A percentile compares a stretch with the other conserved stretches of the same genome.
These are phyloP conservation scores for Aporophyla lueneburgensis DNA, from an alignment of 2,888 invertebrate species.

Conservation along the genomic window DNA sequence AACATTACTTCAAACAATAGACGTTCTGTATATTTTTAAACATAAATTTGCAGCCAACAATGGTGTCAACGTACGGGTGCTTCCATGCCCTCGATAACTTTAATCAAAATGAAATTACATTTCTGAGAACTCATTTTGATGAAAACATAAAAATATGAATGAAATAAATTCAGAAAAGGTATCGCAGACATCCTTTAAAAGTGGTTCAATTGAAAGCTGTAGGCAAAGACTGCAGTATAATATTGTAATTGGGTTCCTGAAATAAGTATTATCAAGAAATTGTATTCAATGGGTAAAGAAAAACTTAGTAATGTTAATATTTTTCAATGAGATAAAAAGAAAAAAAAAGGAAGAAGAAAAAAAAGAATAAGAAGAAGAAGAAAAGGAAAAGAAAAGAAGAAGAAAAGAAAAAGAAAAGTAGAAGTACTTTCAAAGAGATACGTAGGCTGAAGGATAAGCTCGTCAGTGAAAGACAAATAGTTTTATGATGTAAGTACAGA, in stretches of 20 bases:
- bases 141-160: not conserved
- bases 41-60: slow-evolving; percentile 3
- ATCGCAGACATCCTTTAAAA: slow-evolving; percentile 1
- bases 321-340: not conserved
- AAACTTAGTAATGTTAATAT: not conserved
- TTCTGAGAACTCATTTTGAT: not conserved
- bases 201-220: not conserved
- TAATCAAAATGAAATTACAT: not conserved
- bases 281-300: slow-evolving; percentile 1
- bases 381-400: too few relatives aligned
- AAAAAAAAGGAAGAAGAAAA: too few relatives aligned
- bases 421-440: slow-evolving; percentile 1
- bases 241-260: slow-evolving; percentile 4
- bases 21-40: not conserved
- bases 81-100: not conserved
- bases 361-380: too few relatives aligned
- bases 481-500: not conserved
- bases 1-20: not conserved
- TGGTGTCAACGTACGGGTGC: not conserved
- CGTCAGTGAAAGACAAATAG: not conserved
- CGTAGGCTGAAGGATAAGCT: too few relatives aligned
- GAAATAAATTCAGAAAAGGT: slow-evolving; percentile 1
- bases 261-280: slow-evolving; percentile 11
- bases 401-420: too few relatives aligned
- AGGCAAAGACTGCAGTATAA: not conserved